phyloP scores from a whole-genome alignment of 2,888 invertebrate species.

The Caenorhabditis sp. region DNA sequence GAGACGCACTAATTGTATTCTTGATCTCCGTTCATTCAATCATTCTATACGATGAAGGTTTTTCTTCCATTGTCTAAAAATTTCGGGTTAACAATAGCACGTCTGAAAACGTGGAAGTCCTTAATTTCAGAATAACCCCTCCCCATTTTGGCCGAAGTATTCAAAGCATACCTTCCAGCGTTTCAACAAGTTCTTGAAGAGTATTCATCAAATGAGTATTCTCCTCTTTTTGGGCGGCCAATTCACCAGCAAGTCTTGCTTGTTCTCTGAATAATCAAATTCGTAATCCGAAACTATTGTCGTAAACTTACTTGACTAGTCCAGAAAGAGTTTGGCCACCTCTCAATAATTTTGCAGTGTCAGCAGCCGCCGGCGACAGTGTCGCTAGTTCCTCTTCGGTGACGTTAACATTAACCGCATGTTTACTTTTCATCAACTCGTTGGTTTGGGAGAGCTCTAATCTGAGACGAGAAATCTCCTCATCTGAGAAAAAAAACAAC shows the following conservation, averaged over 20 bases:
- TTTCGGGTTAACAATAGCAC: too few relatives aligned
- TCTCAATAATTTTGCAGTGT: conserved; percentile 54
- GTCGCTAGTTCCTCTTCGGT: conserved; percentile 53
- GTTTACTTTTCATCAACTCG: conserved; percentile 51
- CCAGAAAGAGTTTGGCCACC: conserved; percentile 57
- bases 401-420: conserved; percentile 43
- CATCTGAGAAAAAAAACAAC: conserved; percentile 4
- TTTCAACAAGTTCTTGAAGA: conserved; percentile 55
- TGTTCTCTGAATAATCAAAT: conserved; percentile 47
- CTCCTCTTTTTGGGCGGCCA: conserved; percentile 49
- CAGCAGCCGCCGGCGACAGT: conserved; percentile 62
- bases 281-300: background rate
- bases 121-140: too few relatives aligned
- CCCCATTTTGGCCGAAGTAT: too few relatives aligned
- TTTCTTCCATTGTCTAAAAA: too few relatives aligned
- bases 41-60: too few relatives aligned
- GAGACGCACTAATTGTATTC: too few relatives aligned
- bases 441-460: conserved; percentile 52
- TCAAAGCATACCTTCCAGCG: conserved; percentile 45
- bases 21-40: too few relatives aligned
- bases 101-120: too few relatives aligned
- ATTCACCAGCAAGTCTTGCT: conserved; percentile 51
- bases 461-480: conserved; percentile 30
- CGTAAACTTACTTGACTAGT: conserved; percentile 35
- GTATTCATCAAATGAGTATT: conserved; percentile 45